phyloP scores from a whole-genome alignment of 2,888 invertebrate species.

The Tachina grossa region DNA sequence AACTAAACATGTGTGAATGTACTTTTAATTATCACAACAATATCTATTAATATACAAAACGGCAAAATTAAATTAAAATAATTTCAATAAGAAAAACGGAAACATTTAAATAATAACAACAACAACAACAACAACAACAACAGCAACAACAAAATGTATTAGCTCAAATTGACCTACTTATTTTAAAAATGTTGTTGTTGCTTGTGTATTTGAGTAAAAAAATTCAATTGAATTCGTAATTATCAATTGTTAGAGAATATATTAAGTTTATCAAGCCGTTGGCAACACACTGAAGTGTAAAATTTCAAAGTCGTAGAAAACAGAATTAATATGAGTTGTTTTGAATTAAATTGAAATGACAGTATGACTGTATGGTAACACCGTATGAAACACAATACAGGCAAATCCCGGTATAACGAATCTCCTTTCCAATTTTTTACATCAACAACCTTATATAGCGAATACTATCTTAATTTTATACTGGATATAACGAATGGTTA shows the following conservation, averaged over 20 bases:
- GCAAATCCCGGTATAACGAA: too few relatives aligned
- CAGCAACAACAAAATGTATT: constrained; percentile 19
- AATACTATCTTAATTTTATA: too few relatives aligned
- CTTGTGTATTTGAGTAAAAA: neutral
- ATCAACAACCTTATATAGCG: too few relatives aligned
- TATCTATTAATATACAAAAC: constrained; percentile 9
- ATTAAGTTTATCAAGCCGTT: neutral
- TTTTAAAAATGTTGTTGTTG: neutral
- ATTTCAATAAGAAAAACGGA: constrained; percentile 12
- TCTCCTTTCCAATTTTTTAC: too few relatives aligned
- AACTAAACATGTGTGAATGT: neutral
- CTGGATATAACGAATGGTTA: too few relatives aligned
- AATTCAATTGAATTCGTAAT: neutral
- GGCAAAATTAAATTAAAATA: constrained; percentile 11
- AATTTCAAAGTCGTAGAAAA: too few relatives aligned
- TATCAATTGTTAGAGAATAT: neutral
- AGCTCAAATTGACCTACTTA: constrained; percentile 46
- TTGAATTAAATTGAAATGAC: too few relatives aligned
- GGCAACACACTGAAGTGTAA: neutral
- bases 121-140: neutral
- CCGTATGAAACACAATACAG: too few relatives aligned
- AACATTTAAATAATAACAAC: constrained; percentile 1
- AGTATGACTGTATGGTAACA: too few relatives aligned
- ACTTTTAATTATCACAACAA: constrained; percentile 35
- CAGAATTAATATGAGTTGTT: too few relatives aligned